A percentile compares a stretch with the other conserved stretches of the same genome.
These are phyloP conservation scores for Galaxea fascicularis DNA, from an alignment of 92 coral and sea anemone species.

Conservation along the genomic window DNA sequence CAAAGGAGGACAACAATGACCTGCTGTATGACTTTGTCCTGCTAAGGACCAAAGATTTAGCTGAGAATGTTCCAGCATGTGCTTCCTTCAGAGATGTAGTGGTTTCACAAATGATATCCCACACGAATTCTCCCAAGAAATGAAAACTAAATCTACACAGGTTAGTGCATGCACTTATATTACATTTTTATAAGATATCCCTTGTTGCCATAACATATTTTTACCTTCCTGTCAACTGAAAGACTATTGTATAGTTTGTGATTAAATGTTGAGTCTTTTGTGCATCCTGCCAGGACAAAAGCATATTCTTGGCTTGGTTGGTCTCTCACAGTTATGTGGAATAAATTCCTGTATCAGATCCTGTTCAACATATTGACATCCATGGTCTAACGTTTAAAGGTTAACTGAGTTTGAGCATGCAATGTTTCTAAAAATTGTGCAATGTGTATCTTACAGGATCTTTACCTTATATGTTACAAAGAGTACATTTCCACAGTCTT, in stretches of 20 bases:
- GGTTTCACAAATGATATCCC: constrained; percentile 72
- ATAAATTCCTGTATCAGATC: neutral
- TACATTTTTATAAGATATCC: neutral
- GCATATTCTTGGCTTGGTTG: neutral
- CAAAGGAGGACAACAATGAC: constrained; percentile 62
- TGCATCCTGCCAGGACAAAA: constrained; percentile 1
- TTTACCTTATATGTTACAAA: too few relatives aligned
- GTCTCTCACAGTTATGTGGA: too few relatives aligned
- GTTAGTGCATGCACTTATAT: constrained; percentile 18
- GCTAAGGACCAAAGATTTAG: constrained; percentile 55
- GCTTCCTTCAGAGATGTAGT: constrained; percentile 55
- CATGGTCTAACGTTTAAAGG: neutral
- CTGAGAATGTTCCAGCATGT: constrained; percentile 63
- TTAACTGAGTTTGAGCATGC: neutral
- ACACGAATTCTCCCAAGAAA: constrained; percentile 63
- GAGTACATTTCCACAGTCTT: neutral
- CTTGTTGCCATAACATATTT: neutral
- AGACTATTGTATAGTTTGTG: neutral
- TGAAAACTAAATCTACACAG: constrained; percentile 56
- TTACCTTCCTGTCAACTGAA: neutral
- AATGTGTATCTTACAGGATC: neutral
- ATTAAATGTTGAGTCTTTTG: neutral
- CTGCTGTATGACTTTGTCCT: constrained; percentile 74
- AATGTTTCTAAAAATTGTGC: constrained; percentile 6
- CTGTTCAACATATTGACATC: neutral